Conservation (phyloP, 2,113 vertebrate species). For the Athene cunicularia region DNA sequence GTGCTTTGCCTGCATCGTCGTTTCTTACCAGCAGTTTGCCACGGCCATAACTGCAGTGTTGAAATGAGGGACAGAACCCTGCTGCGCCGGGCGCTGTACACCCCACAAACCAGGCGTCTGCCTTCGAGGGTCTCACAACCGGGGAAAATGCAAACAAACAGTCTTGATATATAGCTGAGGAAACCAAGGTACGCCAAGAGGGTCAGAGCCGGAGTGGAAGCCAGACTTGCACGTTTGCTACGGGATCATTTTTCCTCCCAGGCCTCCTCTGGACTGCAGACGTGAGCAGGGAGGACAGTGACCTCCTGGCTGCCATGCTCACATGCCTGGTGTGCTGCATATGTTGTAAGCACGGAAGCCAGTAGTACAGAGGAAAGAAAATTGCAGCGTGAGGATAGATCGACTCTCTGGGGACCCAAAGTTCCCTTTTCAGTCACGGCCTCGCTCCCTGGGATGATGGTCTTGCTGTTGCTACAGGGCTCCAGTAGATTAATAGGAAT, state of each 20-base stretch:
- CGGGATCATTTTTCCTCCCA: not conserved
- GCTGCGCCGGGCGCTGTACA: not conserved
- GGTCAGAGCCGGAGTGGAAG: not conserved
- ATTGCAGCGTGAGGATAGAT: fast-evolving
- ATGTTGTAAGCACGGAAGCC: not conserved
- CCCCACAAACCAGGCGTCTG: not conserved
- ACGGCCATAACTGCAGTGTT: not conserved
- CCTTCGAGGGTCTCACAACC: not conserved
- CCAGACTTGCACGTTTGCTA: not conserved
- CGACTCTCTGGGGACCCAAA: not conserved
- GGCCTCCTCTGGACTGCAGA: not conserved
- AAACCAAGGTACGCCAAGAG: not conserved
- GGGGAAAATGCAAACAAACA: not conserved
- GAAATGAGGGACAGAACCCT: fast-evolving
- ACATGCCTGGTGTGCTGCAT: fast-evolving
- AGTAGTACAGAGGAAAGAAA: not conserved
- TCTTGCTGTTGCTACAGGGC: not conserved
- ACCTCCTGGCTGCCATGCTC: not conserved
- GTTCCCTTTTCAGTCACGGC: not conserved
- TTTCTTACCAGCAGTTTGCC: too few relatives aligned
- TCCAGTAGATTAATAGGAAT: not conserved
- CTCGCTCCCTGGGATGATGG: not conserved
- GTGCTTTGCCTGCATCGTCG: fast-evolving
- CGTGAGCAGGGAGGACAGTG: not conserved
- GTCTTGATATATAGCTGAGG: not conserved